Evolutionary conservation across 2,888 invertebrate species (phyloP).

Genomic region (Trichogramma evanescens): DNA sequence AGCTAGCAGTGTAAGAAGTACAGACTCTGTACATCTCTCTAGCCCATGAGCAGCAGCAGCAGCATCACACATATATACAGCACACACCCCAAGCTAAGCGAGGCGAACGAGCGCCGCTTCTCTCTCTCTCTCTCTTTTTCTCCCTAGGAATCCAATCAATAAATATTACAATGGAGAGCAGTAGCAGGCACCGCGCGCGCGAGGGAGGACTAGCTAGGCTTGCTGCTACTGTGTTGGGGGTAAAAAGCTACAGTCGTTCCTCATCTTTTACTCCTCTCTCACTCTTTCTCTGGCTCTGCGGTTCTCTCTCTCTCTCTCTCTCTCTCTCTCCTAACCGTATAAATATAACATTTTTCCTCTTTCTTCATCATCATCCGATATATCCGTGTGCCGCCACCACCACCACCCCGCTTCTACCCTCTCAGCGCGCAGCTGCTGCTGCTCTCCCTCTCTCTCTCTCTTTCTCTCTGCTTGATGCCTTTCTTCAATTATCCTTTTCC

Average conservation of each 20-base stretch:
- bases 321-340: not conserved
- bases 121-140: not conserved
- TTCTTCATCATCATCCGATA: conserved; percentile 15
- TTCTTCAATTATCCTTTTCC: conserved; percentile 19
- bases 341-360: conserved; percentile 11
- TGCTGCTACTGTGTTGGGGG: conserved; percentile 27
- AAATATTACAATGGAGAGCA: conserved; percentile 47
- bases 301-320: conserved; percentile 5
- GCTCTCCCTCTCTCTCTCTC: not conserved
- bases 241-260: conserved; percentile 24
- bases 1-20: too few species aligned
- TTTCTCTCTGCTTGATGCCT: conserved; percentile 7
- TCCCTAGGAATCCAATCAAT: conserved; percentile 46
- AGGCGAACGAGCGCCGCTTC: not conserved
- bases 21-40: too few species aligned
- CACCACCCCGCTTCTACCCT: not conserved
- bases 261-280: conserved; percentile 10
- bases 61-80: too few species aligned
- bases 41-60: too few species aligned
- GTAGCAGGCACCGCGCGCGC: conserved; percentile 29
- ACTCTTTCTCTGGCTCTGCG: conserved; percentile 9
- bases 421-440: not conserved
- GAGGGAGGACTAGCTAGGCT: conserved; percentile 31
- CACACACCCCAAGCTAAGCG: not conserved
- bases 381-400: not conserved